Base-by-base conservation (phyloP, 2,888 invertebrate genomes). In the Polyploca ridens region DNA sequence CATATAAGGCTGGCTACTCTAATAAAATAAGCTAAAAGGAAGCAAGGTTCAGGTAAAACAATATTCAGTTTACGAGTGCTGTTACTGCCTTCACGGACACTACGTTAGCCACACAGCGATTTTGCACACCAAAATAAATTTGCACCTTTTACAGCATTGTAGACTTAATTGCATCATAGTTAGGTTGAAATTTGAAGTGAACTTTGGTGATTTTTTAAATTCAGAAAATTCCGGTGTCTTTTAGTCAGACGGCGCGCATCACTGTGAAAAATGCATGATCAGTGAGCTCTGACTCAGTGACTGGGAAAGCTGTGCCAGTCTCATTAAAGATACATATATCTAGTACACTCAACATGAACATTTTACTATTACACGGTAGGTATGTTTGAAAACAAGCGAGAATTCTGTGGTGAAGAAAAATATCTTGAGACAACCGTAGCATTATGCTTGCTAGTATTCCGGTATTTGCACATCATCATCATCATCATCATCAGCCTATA, bases 201-300 rank as follows among this genome's bases (percentile, higher is more conserved):
- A 60, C 70, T 67, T 66, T 72, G 62, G 70, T 66, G 64, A 63
- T 77, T 79, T 73, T 79, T 79, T 77, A 75, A 77, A 78, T 78
- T 76, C 76, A 75, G 70, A 74, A 80, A 82, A 81, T 82, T 79
- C 76, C 69, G 71, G 75, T 67, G 76, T 77, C 71, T 78, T 66
- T 66, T 72, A 72, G 76, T 75, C 71, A 72, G 75, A 65, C 77
- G 73, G 69, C 65, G 81, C 75, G 82, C 83, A 80, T 81, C 81
- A 79, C 79, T 78, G 85, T 89, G 88, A 87, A 89, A 89, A 88
- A 88, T 90, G 85, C 84, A 90, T 83, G 88, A 89, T 82, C 83
- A 82, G 82, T 85, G 80, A 79, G 74, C 75, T 77, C 70, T 73
- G 68, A 74, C 72, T 72, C 71, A 78, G 78, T 77, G 74, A 75